Evolutionary conservation across 2,888 invertebrate species (phyloP).

Genomic region (Phrixothrix hirtus): DNA sequence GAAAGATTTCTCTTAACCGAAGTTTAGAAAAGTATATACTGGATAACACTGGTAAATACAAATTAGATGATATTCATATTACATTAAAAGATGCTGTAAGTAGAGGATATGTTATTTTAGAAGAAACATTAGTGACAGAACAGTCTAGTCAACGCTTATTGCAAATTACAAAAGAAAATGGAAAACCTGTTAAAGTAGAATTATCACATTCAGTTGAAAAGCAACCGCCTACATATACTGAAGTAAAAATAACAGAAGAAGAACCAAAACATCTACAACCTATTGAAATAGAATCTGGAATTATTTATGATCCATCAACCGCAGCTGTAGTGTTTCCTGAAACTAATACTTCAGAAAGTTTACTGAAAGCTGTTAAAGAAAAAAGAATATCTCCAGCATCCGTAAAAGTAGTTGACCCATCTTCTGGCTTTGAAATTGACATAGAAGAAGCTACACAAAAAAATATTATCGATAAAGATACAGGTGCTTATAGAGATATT

Average conservation of each 20-base stretch:
- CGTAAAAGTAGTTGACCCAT: constrained; percentile 73
- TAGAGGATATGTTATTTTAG: constrained; percentile 65
- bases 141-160: constrained; percentile 64
- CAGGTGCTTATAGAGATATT: constrained; percentile 70
- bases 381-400: constrained; percentile 71
- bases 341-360: constrained; percentile 70
- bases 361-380: constrained; percentile 75
- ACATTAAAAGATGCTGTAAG: constrained; percentile 77
- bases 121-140: constrained; percentile 58
- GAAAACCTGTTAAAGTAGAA: constrained; percentile 73
- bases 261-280: constrained; percentile 63
- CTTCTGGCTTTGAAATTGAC: constrained; percentile 67
- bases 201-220: constrained; percentile 63
- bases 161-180: constrained; percentile 72
- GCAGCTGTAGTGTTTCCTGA: constrained; percentile 74
- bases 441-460: constrained; percentile 76
- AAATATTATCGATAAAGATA: constrained; percentile 73
- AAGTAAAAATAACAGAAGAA: constrained; percentile 58
- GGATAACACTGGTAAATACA: constrained; percentile 78
- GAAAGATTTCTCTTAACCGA: constrained; percentile 68
- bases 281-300: constrained; percentile 70
- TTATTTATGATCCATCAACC: constrained; percentile 79
- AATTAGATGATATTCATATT: constrained; percentile 60
- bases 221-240: constrained; percentile 57
- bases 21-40: constrained; percentile 80